Percentiles rank a stretch among this genome's conserved stretches.
Conservation (phyloP, 1,140 invertebrate genomes). For the Meloidogyne exigua region DNA sequence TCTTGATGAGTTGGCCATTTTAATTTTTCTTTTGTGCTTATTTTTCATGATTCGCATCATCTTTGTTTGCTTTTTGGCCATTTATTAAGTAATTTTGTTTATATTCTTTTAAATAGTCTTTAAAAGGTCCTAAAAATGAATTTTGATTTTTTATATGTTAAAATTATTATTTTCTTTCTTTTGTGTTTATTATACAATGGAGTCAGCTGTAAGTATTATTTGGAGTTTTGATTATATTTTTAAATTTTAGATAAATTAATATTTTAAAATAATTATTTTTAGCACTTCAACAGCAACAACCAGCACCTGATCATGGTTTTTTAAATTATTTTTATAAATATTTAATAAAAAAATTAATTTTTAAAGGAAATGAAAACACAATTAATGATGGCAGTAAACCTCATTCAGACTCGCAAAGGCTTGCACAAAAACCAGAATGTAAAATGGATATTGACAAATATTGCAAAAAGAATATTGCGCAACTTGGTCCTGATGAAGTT, state of each 20-base stretch:
- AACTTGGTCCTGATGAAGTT: slow-evolving; percentile 40
- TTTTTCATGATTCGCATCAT: not conserved
- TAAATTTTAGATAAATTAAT: not conserved
- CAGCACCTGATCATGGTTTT: not conserved
- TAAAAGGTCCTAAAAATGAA: not conserved
- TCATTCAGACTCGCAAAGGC: slow-evolving; percentile 19
- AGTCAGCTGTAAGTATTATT: not conserved
- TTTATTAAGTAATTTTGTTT: not conserved
- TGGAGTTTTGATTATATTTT: not conserved
- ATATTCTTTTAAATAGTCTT: not conserved
- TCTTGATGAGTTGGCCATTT: not conserved
- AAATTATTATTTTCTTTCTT: not conserved
- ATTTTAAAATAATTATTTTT: not conserved
- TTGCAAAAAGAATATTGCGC: slow-evolving; percentile 41
- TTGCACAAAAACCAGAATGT: slow-evolving; percentile 37
- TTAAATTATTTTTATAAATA: not conserved
- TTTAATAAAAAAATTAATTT: not conserved
- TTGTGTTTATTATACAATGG: not conserved
- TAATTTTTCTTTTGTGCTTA: not conserved
- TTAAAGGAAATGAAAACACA: not conserved
- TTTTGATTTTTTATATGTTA: not conserved
- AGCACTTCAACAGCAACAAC: not conserved
- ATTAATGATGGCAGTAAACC: not conserved
- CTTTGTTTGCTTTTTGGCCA: not conserved
- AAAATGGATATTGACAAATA: slow-evolving; percentile 44